Evolutionary conservation across 2,888 invertebrate genomes (phyloP).

Genomic region (Geotrupes spiniger): DNA sequence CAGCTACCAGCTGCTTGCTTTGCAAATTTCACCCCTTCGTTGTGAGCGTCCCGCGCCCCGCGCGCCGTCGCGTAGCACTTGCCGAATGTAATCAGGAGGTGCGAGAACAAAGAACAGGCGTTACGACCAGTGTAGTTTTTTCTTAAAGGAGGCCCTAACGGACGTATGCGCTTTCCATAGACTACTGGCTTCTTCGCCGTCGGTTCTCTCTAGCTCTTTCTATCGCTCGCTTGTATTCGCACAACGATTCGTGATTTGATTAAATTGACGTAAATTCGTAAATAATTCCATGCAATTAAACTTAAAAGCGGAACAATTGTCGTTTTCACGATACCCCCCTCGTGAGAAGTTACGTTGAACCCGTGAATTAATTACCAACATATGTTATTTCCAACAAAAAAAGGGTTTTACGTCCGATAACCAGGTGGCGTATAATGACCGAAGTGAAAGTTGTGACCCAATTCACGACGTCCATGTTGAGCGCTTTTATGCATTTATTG

Average conservation of each 20-base stretch:
- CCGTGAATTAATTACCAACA: too few relatives aligned
- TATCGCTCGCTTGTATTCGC: constrained; percentile 3
- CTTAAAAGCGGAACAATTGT: too few relatives aligned
- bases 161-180: constrained; percentile 16
- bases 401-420: too few relatives aligned
- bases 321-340: too few relatives aligned
- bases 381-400: too few relatives aligned
- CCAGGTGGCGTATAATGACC: too few relatives aligned
- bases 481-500: too few relatives aligned
- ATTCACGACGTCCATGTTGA: too few relatives aligned
- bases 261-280: background rate
- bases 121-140: constrained; percentile 29
- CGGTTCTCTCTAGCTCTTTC: background rate
- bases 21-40: constrained; percentile 35
- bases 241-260: background rate
- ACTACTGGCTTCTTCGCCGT: background rate
- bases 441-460: too few relatives aligned
- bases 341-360: too few relatives aligned
- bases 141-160: constrained; percentile 30
- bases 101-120: constrained; percentile 38
- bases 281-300: too few relatives aligned
- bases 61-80: constrained; percentile 41
- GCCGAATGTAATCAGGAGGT: constrained; percentile 45
- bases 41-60: constrained; percentile 28
- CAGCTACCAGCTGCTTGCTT: constrained; percentile 26